A percentile compares a stretch with the other conserved stretches of the same genome.
Conservation (phyloP, 2,888 invertebrate species). For the Phasia obesa region DNA sequence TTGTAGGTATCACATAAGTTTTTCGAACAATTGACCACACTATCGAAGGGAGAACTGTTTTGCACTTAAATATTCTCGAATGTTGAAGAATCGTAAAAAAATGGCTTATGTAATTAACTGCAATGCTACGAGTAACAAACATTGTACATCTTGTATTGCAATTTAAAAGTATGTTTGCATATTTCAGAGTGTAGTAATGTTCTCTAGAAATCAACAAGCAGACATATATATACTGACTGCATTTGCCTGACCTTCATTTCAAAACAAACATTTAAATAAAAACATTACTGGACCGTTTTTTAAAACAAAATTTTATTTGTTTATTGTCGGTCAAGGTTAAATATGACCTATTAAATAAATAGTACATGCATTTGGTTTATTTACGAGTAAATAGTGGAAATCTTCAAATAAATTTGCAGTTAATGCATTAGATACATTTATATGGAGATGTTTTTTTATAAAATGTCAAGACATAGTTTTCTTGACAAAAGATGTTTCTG, state of each 20-base stretch:
- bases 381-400: too few species aligned
- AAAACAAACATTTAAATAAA: slow-evolving; percentile 10
- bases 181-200: neutral
- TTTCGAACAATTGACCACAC: too few species aligned
- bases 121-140: neutral
- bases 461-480: too few species aligned
- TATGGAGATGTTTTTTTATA: too few species aligned
- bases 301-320: slow-evolving; percentile 5
- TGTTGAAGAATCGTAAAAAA: slow-evolving; percentile 18
- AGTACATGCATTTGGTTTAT: too few species aligned
- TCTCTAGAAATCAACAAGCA: neutral
- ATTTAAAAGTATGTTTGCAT: slow-evolving; percentile 12
- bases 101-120: neutral
- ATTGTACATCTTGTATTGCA: neutral
- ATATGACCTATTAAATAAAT: neutral
- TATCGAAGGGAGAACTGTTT: slow-evolving; percentile 16
- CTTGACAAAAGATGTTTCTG: too few species aligned
- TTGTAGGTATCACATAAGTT: too few species aligned
- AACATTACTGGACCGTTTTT: slow-evolving; percentile 2
- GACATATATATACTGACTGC: neutral
- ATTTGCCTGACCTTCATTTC: slow-evolving; percentile 30
- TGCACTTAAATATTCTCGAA: neutral
- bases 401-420: too few species aligned
- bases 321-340: slow-evolving; percentile 20
- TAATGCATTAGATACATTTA: too few species aligned